Base-by-base conservation (phyloP, 2,888 invertebrate genomes). In the Netelia inedita region DNA sequence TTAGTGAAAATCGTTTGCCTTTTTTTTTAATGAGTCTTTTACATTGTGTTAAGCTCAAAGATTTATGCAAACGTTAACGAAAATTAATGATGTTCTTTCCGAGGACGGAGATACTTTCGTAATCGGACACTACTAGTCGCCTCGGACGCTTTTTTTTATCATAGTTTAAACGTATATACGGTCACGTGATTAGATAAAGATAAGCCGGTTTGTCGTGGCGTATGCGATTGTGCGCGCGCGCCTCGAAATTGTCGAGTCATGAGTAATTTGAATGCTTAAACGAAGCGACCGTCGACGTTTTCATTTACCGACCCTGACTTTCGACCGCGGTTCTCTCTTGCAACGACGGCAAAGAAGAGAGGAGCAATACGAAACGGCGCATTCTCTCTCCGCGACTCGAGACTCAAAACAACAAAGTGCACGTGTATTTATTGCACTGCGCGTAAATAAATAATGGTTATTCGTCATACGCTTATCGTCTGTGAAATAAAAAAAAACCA, bases 251-350 rank as follows among this genome's bases (percentile, higher is more conserved):
- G 89, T 82, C 73, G 81, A 86, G 89, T 90, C 90, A 90, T 57
- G 74, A 35, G 71, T 71, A 86, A 86, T 88, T 88, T 88, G 79
- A 88, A 88, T 86, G 72, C 68, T 78, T 23, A 65, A 53, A n/a
- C 72, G 57, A 73, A 75, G 66, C 79, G 71, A 75, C 85, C 55
- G 78, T 74, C 72, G 80, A 63, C 63, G 65, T 85, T 71, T 79
- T 79, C 79, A 83, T 86, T 85, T 87, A 82, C 85, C 79, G 87
- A 86, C 85, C 87, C 82, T 88, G 88, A 88, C 87, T 89, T 78
- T 78, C 86, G 89, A 89, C 87, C 88, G 74, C 74, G 79, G 43
- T 57, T n/a, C 55, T 46, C 11, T 14, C 43, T 21, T 43, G 53
- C 72, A 79, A 80, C 83, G 79, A 59, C 71, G 43, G n/a, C 53